phyloP scores from a whole-genome alignment of 2,113 vertebrate species.

The Tachuris rubrigastra region DNA sequence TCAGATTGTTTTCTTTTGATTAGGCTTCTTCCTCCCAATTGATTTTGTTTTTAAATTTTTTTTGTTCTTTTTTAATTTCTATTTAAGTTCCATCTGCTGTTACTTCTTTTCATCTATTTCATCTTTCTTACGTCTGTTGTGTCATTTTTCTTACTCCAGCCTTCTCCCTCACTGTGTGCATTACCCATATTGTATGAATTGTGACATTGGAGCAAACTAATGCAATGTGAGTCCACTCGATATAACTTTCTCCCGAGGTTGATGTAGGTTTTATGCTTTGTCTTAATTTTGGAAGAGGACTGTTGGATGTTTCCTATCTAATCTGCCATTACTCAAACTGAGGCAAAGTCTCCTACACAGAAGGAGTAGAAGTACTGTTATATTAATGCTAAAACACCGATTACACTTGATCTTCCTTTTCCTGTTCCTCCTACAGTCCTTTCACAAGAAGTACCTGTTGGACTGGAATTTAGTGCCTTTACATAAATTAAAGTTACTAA shows the following conservation, averaged over 20 bases:
- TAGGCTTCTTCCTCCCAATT: not conserved
- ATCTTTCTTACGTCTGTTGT: not conserved
- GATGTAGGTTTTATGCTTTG: not conserved
- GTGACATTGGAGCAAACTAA: not conserved
- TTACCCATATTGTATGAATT: fast-evolving
- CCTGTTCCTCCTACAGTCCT: not conserved
- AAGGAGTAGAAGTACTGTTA: not conserved
- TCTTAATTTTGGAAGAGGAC: not conserved
- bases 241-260: not conserved
- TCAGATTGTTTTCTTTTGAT: not conserved
- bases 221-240: not conserved
- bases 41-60: not conserved
- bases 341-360: not conserved
- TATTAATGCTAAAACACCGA: not conserved
- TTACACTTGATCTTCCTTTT: not conserved
- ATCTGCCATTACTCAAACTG: not conserved
- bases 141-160: not conserved
- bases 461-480: not conserved
- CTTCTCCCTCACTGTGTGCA: not conserved
- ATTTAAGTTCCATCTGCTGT: not conserved
- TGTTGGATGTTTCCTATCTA: not conserved
- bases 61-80: not conserved
- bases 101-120: too few relatives aligned
- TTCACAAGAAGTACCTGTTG: not conserved
- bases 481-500: not conserved